These are phyloP conservation scores for Leptinotarsa lineolata DNA, from an alignment of 1,140 invertebrate genomes.

Conservation along the genomic window DNA sequence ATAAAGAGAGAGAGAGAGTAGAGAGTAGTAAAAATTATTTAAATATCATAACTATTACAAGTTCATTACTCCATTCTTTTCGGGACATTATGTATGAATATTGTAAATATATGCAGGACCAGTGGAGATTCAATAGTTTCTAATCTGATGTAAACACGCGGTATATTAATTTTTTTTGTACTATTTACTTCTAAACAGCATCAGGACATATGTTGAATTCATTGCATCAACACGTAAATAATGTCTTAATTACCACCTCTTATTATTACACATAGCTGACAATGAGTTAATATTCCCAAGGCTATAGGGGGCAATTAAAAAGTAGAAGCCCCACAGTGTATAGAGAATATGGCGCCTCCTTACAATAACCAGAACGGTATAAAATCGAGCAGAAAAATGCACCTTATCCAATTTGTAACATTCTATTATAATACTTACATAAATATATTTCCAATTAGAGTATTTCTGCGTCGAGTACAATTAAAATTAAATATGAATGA, in stretches of 20 bases:
- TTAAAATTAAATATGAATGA: not conserved
- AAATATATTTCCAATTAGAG: not conserved
- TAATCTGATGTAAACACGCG: too few relatives aligned
- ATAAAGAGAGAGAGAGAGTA: too few relatives aligned
- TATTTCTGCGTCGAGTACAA: not conserved
- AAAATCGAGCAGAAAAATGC: not conserved
- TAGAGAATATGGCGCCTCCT: not conserved
- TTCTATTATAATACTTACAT: not conserved
- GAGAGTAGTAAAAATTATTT: too few relatives aligned
- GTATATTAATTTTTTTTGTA: too few relatives aligned
- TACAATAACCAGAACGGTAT: not conserved
- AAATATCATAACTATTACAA: too few relatives aligned
- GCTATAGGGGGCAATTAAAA: constrained; percentile 8
- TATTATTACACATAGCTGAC: not conserved
- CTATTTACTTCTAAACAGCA: too few relatives aligned
- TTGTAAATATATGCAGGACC: too few relatives aligned
- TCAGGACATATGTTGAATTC: too few relatives aligned
- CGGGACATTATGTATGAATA: too few relatives aligned
- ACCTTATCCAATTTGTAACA: not conserved
- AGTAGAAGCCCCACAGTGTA: not conserved
- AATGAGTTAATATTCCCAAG: not conserved
- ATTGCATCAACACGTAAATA: not conserved
- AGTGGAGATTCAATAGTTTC: too few relatives aligned
- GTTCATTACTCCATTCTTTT: too few relatives aligned
- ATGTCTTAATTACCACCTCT: not conserved